Evolutionary conservation across 2,113 vertebrate species (phyloP).

Genomic region (chimpanzee (Pan troglodytes)): NHGRI_mPanTro3-v2.1_pri NC_072407.2:98399501-98400000

Average conservation of each 20-base stretch:
- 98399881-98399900: neutral
- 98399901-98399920: neutral
- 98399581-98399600: neutral
- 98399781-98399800: neutral
- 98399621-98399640: neutral
- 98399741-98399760: neutral
- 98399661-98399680: neutral
- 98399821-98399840: neutral
- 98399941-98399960: neutral
- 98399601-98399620: neutral
- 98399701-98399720: conserved; percentile 7
- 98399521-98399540: neutral
- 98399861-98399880: neutral
- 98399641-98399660: neutral
- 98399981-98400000: neutral
- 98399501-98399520: neutral
- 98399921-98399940: neutral
- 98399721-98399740: neutral
- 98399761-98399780: neutral
- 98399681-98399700: neutral
- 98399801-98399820: neutral
- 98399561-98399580: neutral
- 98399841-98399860: neutral
- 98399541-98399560: neutral
- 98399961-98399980: neutral